These are phyloP conservation scores for Therioaphis trifolii DNA, from an alignment of 2,888 invertebrate genomes.

Conservation along the genomic window DNA sequence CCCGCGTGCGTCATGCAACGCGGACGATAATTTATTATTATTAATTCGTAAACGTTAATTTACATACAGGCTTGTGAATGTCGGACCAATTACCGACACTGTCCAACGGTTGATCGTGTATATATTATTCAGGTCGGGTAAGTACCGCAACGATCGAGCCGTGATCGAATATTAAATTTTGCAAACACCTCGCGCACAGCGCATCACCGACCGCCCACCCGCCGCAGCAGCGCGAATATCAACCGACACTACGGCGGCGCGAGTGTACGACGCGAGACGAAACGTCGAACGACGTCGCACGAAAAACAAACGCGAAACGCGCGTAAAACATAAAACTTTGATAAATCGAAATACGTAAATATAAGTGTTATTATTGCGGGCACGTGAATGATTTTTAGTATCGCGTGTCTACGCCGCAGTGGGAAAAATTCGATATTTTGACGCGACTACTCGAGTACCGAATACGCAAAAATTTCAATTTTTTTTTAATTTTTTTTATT, in stretches of 20 bases:
- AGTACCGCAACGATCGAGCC: constrained; percentile 2
- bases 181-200: too few relatives aligned
- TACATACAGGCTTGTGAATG: background rate
- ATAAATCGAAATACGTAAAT: background rate
- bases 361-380: background rate
- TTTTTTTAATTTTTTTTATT: constrained; percentile 46
- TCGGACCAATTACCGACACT: constrained; percentile 46
- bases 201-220: too few relatives aligned
- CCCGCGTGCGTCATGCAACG: too few relatives aligned
- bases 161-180: background rate
- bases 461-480: background rate
- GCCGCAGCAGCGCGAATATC: too few relatives aligned
- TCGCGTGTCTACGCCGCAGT: too few relatives aligned
- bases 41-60: too few relatives aligned
- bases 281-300: too few relatives aligned
- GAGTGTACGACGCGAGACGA: too few relatives aligned
- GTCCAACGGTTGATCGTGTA: constrained; percentile 43
- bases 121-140: constrained; percentile 55
- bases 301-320: too few relatives aligned
- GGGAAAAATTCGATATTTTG: background rate
- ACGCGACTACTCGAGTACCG: background rate
- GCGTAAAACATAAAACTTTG: background rate
- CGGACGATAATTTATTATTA: too few relatives aligned
- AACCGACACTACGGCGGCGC: too few relatives aligned
- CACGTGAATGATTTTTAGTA: background rate